These are phyloP conservation scores for Hippocampus abdominalis DNA, from an alignment of 2,113 vertebrate species.

Conservation along the genomic window DNA sequence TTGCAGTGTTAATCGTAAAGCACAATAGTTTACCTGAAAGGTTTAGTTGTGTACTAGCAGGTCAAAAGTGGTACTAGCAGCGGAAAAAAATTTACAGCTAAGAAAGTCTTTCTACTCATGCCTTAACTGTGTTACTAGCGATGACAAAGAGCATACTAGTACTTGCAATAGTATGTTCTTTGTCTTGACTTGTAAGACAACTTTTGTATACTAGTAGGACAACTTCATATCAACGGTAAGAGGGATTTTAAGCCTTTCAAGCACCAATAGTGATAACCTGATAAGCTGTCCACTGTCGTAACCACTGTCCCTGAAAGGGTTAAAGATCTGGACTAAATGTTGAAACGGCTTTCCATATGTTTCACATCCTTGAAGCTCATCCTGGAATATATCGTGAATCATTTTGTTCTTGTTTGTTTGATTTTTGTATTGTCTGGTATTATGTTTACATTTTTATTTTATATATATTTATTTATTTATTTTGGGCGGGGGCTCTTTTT, in stretches of 20 bases:
- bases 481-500: slow-evolving; percentile 8
- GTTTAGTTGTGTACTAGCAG: neutral
- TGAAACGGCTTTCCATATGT: neutral
- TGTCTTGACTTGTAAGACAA: no score
- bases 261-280: no score
- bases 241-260: neutral
- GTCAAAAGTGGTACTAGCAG: neutral
- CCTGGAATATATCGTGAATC: slow-evolving; percentile 62
- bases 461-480: neutral
- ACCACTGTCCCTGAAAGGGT: no score
- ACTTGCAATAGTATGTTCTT: neutral
- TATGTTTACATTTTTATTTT: neutral
- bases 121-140: neutral
- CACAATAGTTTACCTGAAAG: neutral
- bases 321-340: neutral
- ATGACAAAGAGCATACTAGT: neutral
- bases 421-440: neutral
- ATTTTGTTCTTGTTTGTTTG: slow-evolving; percentile 48
- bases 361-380: slow-evolving; percentile 51
- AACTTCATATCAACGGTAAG: neutral
- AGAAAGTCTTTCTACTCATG: neutral
- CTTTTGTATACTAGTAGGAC: neutral
- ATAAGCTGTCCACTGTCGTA: no score
- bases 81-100: neutral
- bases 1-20: neutral